Percentiles rank a stretch among this genome's conserved stretches.
phyloP scores from a whole-genome alignment of 2,888 invertebrate genomes.

The Eristalis tenax region DNA sequence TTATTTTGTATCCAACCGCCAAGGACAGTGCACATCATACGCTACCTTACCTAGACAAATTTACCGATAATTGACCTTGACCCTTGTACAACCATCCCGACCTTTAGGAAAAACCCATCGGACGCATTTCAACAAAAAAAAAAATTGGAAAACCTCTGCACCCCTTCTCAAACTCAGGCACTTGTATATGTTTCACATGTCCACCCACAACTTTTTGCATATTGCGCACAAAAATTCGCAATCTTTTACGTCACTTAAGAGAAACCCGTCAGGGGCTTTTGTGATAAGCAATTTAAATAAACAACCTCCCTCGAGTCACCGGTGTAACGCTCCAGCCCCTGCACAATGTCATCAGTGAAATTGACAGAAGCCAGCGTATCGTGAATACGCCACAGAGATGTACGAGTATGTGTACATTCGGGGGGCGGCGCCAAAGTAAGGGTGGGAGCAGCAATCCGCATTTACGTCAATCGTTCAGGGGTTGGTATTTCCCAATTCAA shows the following conservation, averaged over 20 bases:
- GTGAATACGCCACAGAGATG: not conserved
- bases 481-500: slow-evolving; percentile 50
- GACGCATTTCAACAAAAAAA: slow-evolving; percentile 30
- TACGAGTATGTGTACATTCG: not conserved
- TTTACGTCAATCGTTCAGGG: slow-evolving; percentile 44
- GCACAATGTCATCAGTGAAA: slow-evolving; percentile 10
- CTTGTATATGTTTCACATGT: not conserved
- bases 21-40: too few species aligned
- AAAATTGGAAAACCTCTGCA: not conserved
- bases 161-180: not conserved
- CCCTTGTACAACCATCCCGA: not conserved
- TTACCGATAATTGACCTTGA: not conserved
- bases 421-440: slow-evolving; percentile 7
- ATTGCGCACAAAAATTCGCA: slow-evolving; percentile 39
- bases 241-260: slow-evolving; percentile 66
- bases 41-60: not conserved
- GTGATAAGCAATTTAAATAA: slow-evolving; percentile 57
- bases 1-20: too few species aligned
- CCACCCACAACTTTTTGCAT: slow-evolving; percentile 7
- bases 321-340: slow-evolving; percentile 16
- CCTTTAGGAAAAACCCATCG: not conserved
- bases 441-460: slow-evolving; percentile 18
- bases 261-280: slow-evolving; percentile 16
- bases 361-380: slow-evolving; percentile 18
- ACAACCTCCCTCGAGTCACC: slow-evolving; percentile 25